Conservation (phyloP, 2,797 vertebrate genomes). For the Potorous gilbertii region DNA sequence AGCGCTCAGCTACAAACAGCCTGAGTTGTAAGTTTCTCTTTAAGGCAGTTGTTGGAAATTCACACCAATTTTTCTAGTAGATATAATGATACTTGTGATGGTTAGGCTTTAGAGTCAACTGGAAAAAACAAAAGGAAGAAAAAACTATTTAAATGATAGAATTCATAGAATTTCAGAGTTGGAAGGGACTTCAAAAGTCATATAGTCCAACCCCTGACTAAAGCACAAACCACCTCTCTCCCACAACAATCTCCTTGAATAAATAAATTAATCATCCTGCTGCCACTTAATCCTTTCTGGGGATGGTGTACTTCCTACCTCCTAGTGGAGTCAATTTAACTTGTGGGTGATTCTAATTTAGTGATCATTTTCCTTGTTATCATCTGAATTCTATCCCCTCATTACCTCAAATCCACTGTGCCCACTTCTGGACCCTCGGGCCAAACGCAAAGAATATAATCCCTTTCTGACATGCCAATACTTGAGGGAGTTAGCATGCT, state of each 20-base stretch:
- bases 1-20: not conserved
- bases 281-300: not conserved
- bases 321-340: not conserved
- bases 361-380: not conserved
- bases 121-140: not conserved
- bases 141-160: not conserved
- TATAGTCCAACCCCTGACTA: not conserved
- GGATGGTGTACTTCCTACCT: not conserved
- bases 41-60: not conserved
- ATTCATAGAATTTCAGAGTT: not conserved
- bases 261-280: not conserved
- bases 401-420: not conserved
- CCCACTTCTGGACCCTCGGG: not conserved
- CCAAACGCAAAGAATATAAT: not conserved
- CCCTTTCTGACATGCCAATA: not conserved
- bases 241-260: not conserved
- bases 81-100: not conserved
- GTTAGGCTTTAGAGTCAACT: not conserved
- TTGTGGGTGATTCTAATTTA: not conserved
- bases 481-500: not conserved
- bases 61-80: not conserved
- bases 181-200: not conserved
- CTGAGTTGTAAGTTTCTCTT: not conserved
- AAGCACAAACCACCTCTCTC: not conserved
- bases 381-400: not conserved